Evolutionary conservation across 2,113 vertebrate genomes (phyloP), one percentile per base, ranked within the genome.

Genomic region (Bostrychus sinensis): DNA sequence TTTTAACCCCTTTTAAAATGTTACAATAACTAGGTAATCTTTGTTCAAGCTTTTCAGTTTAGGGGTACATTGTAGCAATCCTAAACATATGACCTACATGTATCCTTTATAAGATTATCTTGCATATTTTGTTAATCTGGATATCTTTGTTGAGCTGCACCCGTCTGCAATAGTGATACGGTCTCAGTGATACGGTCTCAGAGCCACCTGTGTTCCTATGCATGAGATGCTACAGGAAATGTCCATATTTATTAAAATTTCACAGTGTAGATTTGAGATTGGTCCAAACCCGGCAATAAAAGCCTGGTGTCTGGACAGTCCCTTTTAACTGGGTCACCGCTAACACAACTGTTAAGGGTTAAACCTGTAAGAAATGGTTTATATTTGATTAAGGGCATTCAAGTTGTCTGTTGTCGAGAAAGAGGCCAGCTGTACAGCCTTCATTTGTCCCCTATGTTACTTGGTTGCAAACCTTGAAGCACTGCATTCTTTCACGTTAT

Each of bases 81-180:
- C 19, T 43, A 2, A 43, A 43, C 7, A 19, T 19, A 5, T 13
- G 20, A 25, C 11, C 23, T 4, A 50, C 9, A 26, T 25, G 20
- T 50, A 12, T 12, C 4, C 37, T 39, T 23, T 11, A 12, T 50
- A n/a, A n/a, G n/a, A n/a, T n/a, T n/a, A n/a, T n/a, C n/a, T n/a
- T n/a, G n/a, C n/a, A n/a, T n/a, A n/a, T 22, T 13, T 50, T 11
- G 4, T 19, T 11, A 22, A 25, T n/a, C 16, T 39, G 13, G 38
- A 73, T 56, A 28, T 41, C 54, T 68, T 20, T n/a, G 51, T 30
- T 41, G 19, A 46, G 66, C 51, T 56, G 9, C 36, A 66, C 41
- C 22, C 37, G 37, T 16, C 8, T 59, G 16, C 37, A 20, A 43
- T 25, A 37, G 5, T 25, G 43, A 81, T 64, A 45, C 38, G 16